A percentile compares a stretch with the other conserved stretches of the same genome.
These are phyloP conservation scores for Neopipo cinnamomea DNA, from an alignment of 2,113 vertebrate genomes.

Conservation along the genomic window DNA sequence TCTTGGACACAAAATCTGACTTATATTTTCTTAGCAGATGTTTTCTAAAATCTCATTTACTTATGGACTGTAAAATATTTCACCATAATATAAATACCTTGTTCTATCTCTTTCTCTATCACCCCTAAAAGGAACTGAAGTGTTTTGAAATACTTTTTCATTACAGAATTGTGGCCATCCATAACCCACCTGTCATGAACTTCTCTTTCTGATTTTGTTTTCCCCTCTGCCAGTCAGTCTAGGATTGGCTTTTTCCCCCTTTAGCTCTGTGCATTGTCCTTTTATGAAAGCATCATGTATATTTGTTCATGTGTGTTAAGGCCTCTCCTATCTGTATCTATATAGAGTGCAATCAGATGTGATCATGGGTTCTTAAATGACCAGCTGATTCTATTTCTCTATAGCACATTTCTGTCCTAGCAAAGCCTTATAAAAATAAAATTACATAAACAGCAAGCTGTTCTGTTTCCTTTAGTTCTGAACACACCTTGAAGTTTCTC, in stretches of 20 bases:
- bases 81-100: not conserved
- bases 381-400: not conserved
- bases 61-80: not conserved
- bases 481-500: not conserved
- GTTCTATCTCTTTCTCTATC: not conserved
- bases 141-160: not conserved
- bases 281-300: not conserved
- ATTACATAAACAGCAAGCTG: not conserved
- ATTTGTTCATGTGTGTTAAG: not conserved
- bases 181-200: not conserved
- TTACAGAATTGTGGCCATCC: not conserved
- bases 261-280: not conserved
- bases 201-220: not conserved
- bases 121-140: not conserved
- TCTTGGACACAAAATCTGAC: not conserved
- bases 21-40: not conserved
- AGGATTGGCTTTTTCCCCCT: not conserved
- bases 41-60: not conserved
- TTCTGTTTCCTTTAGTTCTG: not conserved
- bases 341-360: not conserved
- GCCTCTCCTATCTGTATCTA: not conserved
- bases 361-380: not conserved
- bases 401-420: not conserved
- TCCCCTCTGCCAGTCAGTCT: not conserved
- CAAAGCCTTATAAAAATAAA: not conserved